phyloP scores from a whole-genome alignment of 2,888 invertebrate species.

The Drosophila hamatofila region DNA sequence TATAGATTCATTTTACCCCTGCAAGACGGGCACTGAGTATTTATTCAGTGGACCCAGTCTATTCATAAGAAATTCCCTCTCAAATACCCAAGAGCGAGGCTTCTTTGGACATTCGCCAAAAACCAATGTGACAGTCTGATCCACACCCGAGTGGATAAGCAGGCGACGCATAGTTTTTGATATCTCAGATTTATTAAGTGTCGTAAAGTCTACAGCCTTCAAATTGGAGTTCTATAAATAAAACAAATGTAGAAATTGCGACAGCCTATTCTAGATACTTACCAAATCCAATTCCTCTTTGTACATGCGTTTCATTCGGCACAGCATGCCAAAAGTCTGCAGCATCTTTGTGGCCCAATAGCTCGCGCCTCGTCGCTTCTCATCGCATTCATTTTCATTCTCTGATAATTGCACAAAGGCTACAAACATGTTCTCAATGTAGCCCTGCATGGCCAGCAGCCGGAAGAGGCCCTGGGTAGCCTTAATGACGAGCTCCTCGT shows the following conservation, averaged over 20 bases:
- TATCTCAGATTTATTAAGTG: constrained; percentile 67
- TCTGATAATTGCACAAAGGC: constrained; percentile 79
- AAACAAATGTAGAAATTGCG: not conserved
- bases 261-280: not conserved
- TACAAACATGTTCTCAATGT: constrained; percentile 81
- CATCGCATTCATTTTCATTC: constrained; percentile 57
- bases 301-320: constrained; percentile 81
- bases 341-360: constrained; percentile 83
- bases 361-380: constrained; percentile 74
- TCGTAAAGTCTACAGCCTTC: constrained; percentile 65
- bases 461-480: constrained; percentile 80
- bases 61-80: constrained; percentile 69
- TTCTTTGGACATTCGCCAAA: constrained; percentile 81
- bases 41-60: constrained; percentile 66
- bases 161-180: constrained; percentile 72
- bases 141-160: constrained; percentile 74
- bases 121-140: constrained; percentile 74
- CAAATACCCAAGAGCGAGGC: constrained; percentile 80
- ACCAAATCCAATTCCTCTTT: constrained; percentile 81
- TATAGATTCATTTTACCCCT: constrained; percentile 60
- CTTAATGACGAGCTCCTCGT: constrained; percentile 68
- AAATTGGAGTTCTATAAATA: constrained; percentile 69
- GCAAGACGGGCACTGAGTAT: constrained; percentile 74
- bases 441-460: constrained; percentile 78
- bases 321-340: constrained; percentile 78